Conservation (phyloP, 2,888 invertebrate species). For the Tridacna gigas region DNA sequence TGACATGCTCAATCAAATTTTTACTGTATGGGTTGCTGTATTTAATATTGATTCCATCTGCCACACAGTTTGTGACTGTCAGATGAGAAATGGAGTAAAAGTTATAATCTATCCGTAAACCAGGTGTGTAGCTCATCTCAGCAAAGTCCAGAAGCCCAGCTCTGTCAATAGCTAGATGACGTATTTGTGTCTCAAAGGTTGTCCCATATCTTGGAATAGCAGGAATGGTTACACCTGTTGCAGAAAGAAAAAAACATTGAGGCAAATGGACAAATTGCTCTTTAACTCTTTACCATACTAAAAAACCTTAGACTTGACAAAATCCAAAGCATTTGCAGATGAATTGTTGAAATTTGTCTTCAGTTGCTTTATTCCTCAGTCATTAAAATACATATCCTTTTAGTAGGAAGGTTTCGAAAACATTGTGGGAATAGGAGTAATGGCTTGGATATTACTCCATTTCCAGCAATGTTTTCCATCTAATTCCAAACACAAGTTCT, state of each 20-base stretch:
- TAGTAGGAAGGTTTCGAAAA: no score
- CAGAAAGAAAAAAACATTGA: neutral
- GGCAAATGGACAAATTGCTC: neutral
- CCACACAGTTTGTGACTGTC: slow-evolving; percentile 92
- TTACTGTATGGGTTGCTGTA: slow-evolving; percentile 95
- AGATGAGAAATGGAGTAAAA: slow-evolving; percentile 85
- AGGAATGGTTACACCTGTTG: slow-evolving; percentile 77
- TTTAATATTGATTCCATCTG: slow-evolving; percentile 96
- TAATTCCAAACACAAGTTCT: no score
- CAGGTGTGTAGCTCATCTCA: slow-evolving; percentile 88
- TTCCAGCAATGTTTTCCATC: no score
- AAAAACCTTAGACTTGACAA: neutral
- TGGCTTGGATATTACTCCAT: no score
- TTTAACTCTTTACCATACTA: neutral
- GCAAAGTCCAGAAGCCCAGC: slow-evolving; percentile 97
- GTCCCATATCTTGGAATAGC: slow-evolving; percentile 70
- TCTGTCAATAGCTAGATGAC: slow-evolving; percentile 74
- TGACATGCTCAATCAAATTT: slow-evolving; percentile 90
- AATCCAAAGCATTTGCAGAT: neutral
- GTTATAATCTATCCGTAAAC: slow-evolving; percentile 88
- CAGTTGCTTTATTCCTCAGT: no score
- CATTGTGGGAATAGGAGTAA: no score
- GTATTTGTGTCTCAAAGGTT: slow-evolving; percentile 70
- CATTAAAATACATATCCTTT: no score
- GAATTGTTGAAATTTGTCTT: no score